Conservation (phyloP, 2,888 invertebrate genomes). For the Lasioglossum zephyrum region DNA sequence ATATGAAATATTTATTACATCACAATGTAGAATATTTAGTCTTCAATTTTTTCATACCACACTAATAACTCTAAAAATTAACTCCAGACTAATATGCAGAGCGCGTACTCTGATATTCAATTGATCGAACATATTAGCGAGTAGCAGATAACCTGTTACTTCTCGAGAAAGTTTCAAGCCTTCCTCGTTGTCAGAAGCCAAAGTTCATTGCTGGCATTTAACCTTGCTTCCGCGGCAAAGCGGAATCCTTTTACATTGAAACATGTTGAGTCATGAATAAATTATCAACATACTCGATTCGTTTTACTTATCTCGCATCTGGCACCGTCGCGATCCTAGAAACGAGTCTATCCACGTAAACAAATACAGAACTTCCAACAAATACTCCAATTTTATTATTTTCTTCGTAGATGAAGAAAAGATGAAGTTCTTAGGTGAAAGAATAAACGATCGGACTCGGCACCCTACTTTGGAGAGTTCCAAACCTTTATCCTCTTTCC, state of each 20-base stretch:
- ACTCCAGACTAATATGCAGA: neutral
- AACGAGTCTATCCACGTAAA: too few relatives aligned
- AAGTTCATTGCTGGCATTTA: neutral
- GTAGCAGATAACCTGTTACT: conserved; percentile 12
- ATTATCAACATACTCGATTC: neutral
- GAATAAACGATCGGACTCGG: neutral
- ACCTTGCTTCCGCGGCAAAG: neutral
- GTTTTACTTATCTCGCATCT: neutral
- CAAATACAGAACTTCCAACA: too few relatives aligned
- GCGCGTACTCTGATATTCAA: neutral
- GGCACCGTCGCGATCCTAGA: too few relatives aligned
- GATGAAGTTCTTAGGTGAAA: neutral
- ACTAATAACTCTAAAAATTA: too few relatives aligned
- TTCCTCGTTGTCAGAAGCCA: neutral
- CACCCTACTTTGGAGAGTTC: neutral
- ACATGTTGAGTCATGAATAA: neutral
- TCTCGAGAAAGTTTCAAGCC: conserved; percentile 9
- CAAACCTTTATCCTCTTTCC: neutral
- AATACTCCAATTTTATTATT: neutral
- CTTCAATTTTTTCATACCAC: too few relatives aligned
- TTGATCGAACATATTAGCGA: neutral
- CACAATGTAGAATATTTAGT: too few relatives aligned
- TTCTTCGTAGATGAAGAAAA: neutral
- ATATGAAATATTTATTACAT: neutral
- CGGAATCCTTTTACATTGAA: neutral